Conservation (phyloP, 1,140 invertebrate genomes). For the Panagrolaimus sp. region DNA sequence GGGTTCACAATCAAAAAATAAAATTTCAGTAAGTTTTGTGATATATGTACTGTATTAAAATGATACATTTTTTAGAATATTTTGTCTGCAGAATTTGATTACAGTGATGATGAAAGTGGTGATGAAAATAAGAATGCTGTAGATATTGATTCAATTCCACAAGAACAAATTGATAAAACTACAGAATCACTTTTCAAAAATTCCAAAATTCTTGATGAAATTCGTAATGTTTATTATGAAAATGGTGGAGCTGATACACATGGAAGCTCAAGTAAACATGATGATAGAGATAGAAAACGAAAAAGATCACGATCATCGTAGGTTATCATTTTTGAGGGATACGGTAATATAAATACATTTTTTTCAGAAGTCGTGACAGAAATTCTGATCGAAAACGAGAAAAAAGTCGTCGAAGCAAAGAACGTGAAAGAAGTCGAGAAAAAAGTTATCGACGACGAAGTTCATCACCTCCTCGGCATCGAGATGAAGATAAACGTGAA, state of each 20-base stretch:
- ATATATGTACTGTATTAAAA: constrained; percentile 15
- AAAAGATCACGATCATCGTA: not conserved
- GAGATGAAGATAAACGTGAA: constrained; percentile 6
- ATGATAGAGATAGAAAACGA: not conserved
- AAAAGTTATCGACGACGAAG: not conserved
- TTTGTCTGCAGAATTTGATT: constrained; percentile 41
- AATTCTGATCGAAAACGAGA: not conserved
- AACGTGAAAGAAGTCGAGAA: constrained; percentile 13
- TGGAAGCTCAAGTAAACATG: not conserved
- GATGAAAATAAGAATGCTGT: not conserved
- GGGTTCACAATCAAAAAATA: constrained; percentile 30
- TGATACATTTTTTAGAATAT: constrained; percentile 43
- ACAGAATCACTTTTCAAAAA: not conserved
- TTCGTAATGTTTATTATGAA: not conserved
- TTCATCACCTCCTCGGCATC: not conserved
- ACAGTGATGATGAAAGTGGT: constrained; percentile 29
- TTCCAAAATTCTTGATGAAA: not conserved
- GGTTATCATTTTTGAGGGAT: not conserved
- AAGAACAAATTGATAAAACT: not conserved
- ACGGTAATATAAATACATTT: not conserved
- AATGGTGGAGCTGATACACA: not conserved
- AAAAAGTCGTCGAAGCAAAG: not conserved
- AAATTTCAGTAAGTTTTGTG: constrained; percentile 33
- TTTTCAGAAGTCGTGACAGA: not conserved
- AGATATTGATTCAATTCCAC: not conserved